phyloP scores from a whole-genome alignment of 2,888 invertebrate genomes.

The Lottia scabra region DNA sequence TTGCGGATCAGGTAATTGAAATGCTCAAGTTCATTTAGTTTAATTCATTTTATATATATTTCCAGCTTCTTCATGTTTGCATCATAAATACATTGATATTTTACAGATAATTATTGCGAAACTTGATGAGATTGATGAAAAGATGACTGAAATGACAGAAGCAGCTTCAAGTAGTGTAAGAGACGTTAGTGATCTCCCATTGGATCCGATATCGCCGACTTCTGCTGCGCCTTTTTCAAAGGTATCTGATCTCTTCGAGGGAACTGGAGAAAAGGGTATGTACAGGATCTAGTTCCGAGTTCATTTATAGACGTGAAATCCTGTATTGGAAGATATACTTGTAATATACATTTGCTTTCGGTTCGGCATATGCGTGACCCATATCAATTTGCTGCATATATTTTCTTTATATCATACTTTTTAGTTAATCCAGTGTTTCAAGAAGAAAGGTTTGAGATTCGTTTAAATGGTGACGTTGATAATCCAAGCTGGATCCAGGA shows the following conservation, averaged over 20 bases:
- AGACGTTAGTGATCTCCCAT: conserved; percentile 15
- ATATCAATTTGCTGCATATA: too few species aligned
- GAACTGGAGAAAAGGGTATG: conserved; percentile 9
- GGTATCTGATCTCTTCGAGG: conserved; percentile 6
- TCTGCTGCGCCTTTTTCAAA: conserved; percentile 13
- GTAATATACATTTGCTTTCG: not conserved
- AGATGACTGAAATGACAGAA: conserved; percentile 26
- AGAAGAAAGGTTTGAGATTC: conserved; percentile 17
- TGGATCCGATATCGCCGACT: not conserved
- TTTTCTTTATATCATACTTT: not conserved
- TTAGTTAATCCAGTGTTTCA: conserved; percentile 40
- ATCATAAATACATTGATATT: conserved; percentile 34
- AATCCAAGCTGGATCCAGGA: conserved; percentile 48
- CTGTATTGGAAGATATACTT: too few species aligned
- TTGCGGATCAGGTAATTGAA: too few species aligned
- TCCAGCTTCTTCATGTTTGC: too few species aligned
- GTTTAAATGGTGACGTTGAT: not conserved
- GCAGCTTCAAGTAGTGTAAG: conserved; percentile 7
- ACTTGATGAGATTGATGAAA: conserved; percentile 45
- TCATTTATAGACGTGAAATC: too few species aligned
- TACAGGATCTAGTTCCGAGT: not conserved
- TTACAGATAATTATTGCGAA: conserved; percentile 42
- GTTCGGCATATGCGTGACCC: not conserved
- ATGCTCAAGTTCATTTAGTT: too few species aligned
- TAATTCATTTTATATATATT: too few species aligned